These are phyloP conservation scores for Upupa epops DNA, from an alignment of 2,113 vertebrate genomes.

Conservation along the genomic window DNA sequence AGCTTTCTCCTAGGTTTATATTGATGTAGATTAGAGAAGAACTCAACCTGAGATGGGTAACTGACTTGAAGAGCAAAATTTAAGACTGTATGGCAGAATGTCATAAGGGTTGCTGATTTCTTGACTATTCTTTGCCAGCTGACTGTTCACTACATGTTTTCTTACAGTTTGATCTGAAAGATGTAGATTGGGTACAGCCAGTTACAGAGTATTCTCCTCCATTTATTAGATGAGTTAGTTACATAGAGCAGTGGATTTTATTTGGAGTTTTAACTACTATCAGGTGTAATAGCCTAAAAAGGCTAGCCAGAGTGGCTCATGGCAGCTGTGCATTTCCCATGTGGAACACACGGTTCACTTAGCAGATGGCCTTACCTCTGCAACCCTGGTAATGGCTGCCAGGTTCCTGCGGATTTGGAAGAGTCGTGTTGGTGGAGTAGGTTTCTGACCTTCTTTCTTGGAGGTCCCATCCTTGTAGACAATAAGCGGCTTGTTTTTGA, in stretches of 20 bases:
- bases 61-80: neutral
- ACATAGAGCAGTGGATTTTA: neutral
- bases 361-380: slow-evolving; percentile 77
- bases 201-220: neutral
- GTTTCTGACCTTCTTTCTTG: slow-evolving; percentile 75
- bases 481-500: slow-evolving; percentile 87
- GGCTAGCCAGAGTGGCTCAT: neutral
- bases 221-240: neutral
- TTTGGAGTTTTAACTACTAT: neutral
- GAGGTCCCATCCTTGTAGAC: slow-evolving; percentile 90
- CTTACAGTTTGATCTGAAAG: neutral
- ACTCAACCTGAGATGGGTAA: neutral
- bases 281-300: neutral
- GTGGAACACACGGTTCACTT: neutral
- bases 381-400: slow-evolving; percentile 84
- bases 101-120: neutral
- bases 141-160: neutral
- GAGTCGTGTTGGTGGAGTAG: slow-evolving; percentile 72
- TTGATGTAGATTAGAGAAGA: neutral
- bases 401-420: slow-evolving; percentile 90
- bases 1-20: neutral
- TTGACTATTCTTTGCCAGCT: neutral
- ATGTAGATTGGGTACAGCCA: neutral
- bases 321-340: neutral
- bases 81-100: neutral